Conservation (phyloP, 2,888 invertebrate species). For the Callyntrura guangdongensis region DNA sequence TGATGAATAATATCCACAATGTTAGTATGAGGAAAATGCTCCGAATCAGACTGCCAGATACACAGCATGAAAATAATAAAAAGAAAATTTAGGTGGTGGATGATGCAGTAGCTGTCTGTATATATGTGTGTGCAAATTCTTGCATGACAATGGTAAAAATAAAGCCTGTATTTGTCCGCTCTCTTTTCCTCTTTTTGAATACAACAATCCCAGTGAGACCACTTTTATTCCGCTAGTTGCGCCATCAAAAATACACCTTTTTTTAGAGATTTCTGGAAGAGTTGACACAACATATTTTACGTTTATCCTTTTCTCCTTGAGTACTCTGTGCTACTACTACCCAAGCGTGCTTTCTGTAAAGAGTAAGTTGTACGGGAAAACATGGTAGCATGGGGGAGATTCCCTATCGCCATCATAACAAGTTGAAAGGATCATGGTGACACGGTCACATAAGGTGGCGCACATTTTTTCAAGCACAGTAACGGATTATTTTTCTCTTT, state of each 20-base stretch:
- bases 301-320: background rate
- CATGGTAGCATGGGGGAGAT: background rate
- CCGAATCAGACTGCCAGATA: background rate
- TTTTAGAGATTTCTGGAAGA: background rate
- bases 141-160: no score
- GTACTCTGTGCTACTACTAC: background rate
- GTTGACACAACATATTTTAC: conserved; percentile 20
- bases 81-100: background rate
- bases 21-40: conserved; percentile 36
- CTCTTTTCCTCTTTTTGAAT: background rate
- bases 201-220: conserved; percentile 22
- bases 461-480: no score
- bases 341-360: background rate
- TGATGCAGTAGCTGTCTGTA: background rate
- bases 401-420: background rate
- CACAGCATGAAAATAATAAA: no score
- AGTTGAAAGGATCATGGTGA: background rate
- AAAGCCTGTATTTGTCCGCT: background rate
- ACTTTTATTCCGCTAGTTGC: conserved; percentile 28
- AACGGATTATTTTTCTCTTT: background rate
- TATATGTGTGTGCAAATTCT: conserved; percentile 16
- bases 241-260: background rate
- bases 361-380: background rate
- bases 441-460: no score
- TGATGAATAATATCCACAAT: background rate